Evolutionary conservation across 2,888 invertebrate genomes (phyloP).

Genomic region (Heterodera filipjevi): DNA sequence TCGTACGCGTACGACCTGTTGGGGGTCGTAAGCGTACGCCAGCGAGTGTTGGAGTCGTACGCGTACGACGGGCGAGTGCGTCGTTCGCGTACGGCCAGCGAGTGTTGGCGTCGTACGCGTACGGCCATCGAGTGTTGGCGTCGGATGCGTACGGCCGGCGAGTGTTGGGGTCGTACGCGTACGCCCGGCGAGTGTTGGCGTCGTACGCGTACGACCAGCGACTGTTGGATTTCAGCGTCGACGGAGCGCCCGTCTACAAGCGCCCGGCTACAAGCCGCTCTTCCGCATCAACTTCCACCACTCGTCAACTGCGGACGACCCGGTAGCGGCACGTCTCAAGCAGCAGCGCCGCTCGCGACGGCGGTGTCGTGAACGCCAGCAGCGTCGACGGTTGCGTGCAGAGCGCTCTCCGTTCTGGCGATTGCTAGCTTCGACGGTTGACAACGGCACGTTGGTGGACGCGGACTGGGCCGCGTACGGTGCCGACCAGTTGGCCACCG

Average conservation of each 20-base stretch:
- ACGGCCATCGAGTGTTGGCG: not conserved
- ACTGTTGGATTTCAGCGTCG: not conserved
- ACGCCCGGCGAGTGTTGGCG: too few species aligned
- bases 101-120: too few species aligned
- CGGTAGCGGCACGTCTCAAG: not conserved
- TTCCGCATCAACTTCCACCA: not conserved
- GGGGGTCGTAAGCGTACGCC: too few species aligned
- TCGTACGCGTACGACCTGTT: too few species aligned
- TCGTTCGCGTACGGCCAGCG: too few species aligned
- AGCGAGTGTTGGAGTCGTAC: too few species aligned
- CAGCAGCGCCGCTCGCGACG: not conserved
- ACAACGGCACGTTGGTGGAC: not conserved
- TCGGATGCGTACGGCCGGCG: too few species aligned
- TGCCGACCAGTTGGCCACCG: too few species aligned
- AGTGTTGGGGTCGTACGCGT: not conserved
- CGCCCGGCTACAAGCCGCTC: not conserved
- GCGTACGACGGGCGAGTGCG: too few species aligned
- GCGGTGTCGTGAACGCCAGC: not conserved
- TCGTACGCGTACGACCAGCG: not conserved
- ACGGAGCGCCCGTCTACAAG: not conserved
- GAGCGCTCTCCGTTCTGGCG: not conserved
- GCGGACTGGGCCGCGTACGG: not conserved
- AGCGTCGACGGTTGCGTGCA: not conserved
- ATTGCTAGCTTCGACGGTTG: not conserved
- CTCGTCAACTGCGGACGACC: not conserved